Evolutionary conservation across 2,888 invertebrate genomes (phyloP).

Genomic region (Athalia rosae): DNA sequence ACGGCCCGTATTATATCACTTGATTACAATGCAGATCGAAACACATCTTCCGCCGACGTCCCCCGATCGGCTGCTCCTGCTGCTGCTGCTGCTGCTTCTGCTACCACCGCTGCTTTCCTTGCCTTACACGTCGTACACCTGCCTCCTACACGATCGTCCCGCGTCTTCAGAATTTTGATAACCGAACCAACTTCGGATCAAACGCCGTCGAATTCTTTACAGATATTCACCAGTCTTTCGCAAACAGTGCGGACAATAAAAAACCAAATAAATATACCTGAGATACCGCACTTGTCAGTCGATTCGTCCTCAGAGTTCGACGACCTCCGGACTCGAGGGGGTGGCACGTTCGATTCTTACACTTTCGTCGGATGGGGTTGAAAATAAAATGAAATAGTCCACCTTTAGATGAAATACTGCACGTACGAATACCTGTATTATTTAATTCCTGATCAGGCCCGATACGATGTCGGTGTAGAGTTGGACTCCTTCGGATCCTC

Average conservation of each 20-base stretch:
- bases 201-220: too few relatives aligned
- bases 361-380: not conserved
- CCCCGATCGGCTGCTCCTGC: constrained; percentile 16
- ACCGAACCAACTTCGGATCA: not conserved
- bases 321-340: too few relatives aligned
- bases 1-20: constrained; percentile 69
- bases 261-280: too few relatives aligned
- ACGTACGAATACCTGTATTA: too few relatives aligned
- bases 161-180: not conserved
- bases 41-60: constrained; percentile 57
- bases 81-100: too few relatives aligned
- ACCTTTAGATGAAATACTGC: not conserved
- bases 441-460: too few relatives aligned
- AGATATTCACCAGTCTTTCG: too few relatives aligned
- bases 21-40: constrained; percentile 71
- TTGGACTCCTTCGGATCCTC: not conserved
- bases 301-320: too few relatives aligned
- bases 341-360: not conserved
- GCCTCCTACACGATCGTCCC: constrained; percentile 17
- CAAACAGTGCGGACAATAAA: too few relatives aligned
- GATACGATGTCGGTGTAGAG: too few relatives aligned
- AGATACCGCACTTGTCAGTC: too few relatives aligned
- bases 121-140: constrained; percentile 39
- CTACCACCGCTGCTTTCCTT: not conserved
- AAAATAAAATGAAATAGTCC: not conserved